Conservation (phyloP, 2,113 vertebrate species). For the Myiopsitta monachus region DNA sequence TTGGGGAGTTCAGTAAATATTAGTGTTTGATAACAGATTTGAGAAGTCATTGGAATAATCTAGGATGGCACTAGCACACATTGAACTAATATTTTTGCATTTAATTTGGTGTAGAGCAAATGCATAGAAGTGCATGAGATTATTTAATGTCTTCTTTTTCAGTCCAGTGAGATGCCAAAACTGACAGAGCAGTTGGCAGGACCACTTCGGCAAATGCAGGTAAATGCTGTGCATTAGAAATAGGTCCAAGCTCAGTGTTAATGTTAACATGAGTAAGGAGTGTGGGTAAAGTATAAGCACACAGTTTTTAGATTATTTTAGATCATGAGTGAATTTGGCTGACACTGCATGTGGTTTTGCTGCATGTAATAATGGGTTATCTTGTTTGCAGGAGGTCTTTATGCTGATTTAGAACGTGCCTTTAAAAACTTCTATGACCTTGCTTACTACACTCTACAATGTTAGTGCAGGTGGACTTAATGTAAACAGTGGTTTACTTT, state of each 20-base stretch:
- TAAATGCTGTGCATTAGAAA: constrained; percentile 36
- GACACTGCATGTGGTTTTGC: neutral
- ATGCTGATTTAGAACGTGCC: neutral
- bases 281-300: neutral
- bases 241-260: neutral
- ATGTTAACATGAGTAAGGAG: neutral
- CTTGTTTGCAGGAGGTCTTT: neutral
- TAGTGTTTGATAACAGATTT: neutral
- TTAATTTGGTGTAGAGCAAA: neutral
- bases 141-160: constrained; percentile 22
- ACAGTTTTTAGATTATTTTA: neutral
- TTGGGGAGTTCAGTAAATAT: neutral
- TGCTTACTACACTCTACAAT: neutral
- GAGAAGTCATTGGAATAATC: neutral
- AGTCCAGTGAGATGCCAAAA: constrained; percentile 97
- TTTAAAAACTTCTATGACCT: neutral
- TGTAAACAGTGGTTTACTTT: neutral
- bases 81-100: neutral
- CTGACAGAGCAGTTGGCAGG: constrained; percentile 94
- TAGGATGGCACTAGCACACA: neutral
- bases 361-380: neutral
- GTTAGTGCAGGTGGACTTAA: neutral
- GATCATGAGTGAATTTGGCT: neutral
- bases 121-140: neutral
- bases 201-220: constrained; percentile 97